Percentiles rank a stretch among this genome's conserved stretches.
These are phyloP conservation scores for Lophotriccus pileatus DNA, from an alignment of 2,797 vertebrate species.

Conservation along the genomic window DNA sequence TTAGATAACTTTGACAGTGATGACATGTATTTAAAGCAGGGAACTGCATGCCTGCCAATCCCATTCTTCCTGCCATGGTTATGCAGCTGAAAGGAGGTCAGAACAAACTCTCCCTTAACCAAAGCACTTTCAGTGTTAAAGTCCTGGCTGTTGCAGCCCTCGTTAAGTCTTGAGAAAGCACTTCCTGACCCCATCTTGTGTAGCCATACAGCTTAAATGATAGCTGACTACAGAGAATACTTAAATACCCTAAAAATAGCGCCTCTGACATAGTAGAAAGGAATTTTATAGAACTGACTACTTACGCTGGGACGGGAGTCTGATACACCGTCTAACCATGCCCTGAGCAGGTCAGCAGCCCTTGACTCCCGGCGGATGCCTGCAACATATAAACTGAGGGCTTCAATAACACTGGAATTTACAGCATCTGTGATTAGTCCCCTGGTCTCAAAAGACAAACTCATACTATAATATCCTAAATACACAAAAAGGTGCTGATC, in stretches of 20 bases:
- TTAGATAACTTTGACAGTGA: not conserved
- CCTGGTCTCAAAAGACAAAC: not conserved
- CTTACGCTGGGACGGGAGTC: not conserved
- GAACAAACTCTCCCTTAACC: not conserved
- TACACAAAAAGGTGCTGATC: not conserved
- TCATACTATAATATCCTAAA: accelerated
- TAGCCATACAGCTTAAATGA: not conserved
- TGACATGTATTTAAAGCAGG: not conserved
- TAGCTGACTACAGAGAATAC: not conserved
- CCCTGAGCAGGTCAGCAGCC: not conserved
- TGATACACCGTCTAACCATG: accelerated
- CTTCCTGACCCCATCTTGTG: not conserved
- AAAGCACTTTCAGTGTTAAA: not conserved
- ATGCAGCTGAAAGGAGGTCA: not conserved
- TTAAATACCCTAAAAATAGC: not conserved
- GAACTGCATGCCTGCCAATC: not conserved
- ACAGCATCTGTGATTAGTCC: not conserved
- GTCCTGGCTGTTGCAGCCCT: not conserved
- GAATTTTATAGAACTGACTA: not conserved
- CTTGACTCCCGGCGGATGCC: not conserved
- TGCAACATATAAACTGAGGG: accelerated
- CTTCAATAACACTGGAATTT: not conserved
- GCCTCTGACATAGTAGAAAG: not conserved
- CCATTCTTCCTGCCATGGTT: not conserved
- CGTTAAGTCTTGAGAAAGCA: not conserved